phyloP scores from a whole-genome alignment of 2,113 vertebrate species.

The Anguilla japonica region DNA sequence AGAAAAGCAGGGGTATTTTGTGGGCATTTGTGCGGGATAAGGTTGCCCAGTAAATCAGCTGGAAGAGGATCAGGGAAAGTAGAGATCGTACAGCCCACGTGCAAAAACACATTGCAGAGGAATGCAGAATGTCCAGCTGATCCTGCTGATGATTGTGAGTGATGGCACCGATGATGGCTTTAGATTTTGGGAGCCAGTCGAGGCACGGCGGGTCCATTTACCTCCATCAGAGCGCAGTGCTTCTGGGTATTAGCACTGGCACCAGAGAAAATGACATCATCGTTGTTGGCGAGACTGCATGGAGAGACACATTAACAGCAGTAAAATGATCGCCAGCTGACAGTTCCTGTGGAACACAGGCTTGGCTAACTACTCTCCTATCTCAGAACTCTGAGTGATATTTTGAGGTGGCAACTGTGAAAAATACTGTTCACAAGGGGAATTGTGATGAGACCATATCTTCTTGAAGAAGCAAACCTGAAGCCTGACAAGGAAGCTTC shows the following conservation, averaged over 20 bases:
- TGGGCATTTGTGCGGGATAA: not conserved
- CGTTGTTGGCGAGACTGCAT: not conserved
- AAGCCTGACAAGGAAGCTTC: not conserved
- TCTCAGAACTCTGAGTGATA: not conserved
- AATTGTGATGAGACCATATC: not conserved
- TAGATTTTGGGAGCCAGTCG: not conserved
- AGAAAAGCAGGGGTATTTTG: not conserved
- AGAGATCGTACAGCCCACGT: too few species aligned
- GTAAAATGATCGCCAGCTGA: not conserved
- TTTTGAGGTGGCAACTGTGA: not conserved
- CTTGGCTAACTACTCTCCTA: slow-evolving; percentile 10
- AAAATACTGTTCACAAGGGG: too few species aligned
- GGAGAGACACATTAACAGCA: slow-evolving; percentile 37
- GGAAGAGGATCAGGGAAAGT: not conserved
- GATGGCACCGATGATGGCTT: not conserved
- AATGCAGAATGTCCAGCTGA: not conserved
- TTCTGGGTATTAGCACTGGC: slow-evolving; percentile 15
- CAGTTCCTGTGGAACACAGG: slow-evolving; percentile 20
- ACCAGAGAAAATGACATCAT: slow-evolving; percentile 25
- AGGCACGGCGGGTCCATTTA: not conserved
- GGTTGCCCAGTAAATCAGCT: not conserved
- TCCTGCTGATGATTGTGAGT: not conserved
- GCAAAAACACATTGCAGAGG: too few species aligned
- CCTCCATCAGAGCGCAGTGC: not conserved
- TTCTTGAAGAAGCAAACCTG: not conserved